A percentile compares a stretch with the other conserved stretches of the same genome.
phyloP scores from a whole-genome alignment of 2,888 invertebrate species.

The Nycteola revayana region DNA sequence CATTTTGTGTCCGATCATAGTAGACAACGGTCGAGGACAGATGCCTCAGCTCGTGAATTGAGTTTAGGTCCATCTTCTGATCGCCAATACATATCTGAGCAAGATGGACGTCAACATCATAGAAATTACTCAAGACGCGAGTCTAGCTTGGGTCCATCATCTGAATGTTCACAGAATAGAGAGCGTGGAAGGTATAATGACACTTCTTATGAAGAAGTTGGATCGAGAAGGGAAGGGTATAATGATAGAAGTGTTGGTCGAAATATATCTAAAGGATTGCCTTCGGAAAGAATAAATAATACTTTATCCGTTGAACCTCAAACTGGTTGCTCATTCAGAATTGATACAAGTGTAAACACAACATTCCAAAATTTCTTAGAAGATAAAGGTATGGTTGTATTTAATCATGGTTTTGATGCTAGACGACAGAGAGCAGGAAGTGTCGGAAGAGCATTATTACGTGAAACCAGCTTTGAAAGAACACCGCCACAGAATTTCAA shows the following conservation, averaged over 20 bases:
- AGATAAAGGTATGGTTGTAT: constrained; percentile 36
- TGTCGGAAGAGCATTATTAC: constrained; percentile 54
- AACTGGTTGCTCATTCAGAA: constrained; percentile 54
- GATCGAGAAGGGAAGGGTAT: constrained; percentile 27
- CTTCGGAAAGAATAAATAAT: constrained; percentile 33
- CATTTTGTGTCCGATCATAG: background rate
- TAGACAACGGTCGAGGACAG: too few relatives aligned
- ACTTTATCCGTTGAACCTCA: constrained; percentile 46
- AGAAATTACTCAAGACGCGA: too few relatives aligned
- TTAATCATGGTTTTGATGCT: constrained; percentile 45
- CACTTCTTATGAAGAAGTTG: constrained; percentile 28
- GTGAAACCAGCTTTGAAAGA: constrained; percentile 31
- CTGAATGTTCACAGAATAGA: constrained; percentile 25
- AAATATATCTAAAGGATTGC: constrained; percentile 12
- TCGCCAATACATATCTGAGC: too few relatives aligned
- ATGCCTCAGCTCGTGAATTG: too few relatives aligned
- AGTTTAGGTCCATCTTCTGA: too few relatives aligned
- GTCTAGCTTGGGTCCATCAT: too few relatives aligned
- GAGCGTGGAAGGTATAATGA: constrained; percentile 28
- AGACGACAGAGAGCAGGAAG: constrained; percentile 62
- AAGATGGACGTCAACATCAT: too few relatives aligned
- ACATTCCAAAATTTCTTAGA: constrained; percentile 56
- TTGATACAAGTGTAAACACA: constrained; percentile 63
- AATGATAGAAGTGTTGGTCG: constrained; percentile 44
- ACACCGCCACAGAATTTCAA: constrained; percentile 6